A percentile compares a stretch with the other conserved stretches of the same genome.
These are phyloP conservation scores for Tenthredo mesomela DNA, from an alignment of 2,888 invertebrate species.

Conservation along the genomic window DNA sequence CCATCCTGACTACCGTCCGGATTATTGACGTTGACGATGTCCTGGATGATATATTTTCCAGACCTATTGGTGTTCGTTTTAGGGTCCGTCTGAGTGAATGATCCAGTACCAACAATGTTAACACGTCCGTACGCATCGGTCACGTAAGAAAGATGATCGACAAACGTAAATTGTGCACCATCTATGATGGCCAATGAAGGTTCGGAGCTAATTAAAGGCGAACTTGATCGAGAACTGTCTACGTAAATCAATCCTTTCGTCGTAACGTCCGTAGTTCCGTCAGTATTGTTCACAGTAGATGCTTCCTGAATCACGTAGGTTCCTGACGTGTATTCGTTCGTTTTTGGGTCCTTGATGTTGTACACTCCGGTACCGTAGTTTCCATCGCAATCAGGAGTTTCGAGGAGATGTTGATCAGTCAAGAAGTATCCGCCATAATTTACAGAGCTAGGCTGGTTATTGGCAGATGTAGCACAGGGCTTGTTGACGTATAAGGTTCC, in stretches of 20 bases:
- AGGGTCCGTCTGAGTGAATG: constrained; percentile 27
- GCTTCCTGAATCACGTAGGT: constrained; percentile 15
- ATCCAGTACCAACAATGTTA: not conserved
- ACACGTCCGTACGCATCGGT: not conserved
- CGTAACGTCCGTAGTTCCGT: not conserved
- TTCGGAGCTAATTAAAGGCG: not conserved
- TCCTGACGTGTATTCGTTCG: constrained; percentile 22
- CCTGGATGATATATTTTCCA: not conserved
- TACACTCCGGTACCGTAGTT: not conserved
- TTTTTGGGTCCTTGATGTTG: constrained; percentile 27
- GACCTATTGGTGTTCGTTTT: not conserved
- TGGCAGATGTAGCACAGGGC: not conserved
- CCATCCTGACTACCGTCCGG: constrained; percentile 1
- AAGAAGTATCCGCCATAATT: constrained; percentile 8
- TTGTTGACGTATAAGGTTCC: constrained; percentile 7
- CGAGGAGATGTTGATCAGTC: not conserved
- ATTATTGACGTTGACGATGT: not conserved
- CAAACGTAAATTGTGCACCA: constrained; percentile 18
- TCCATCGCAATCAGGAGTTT: not conserved
- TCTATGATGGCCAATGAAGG: constrained; percentile 2
- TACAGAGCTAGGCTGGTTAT: not conserved
- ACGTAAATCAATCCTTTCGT: constrained; percentile 6
- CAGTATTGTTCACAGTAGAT: constrained; percentile 1
- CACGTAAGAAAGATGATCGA: not conserved
- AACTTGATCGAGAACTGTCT: not conserved